Base-by-base conservation (phyloP, 2,113 vertebrate genomes). In the Phrynosoma platyrhinos region DNA sequence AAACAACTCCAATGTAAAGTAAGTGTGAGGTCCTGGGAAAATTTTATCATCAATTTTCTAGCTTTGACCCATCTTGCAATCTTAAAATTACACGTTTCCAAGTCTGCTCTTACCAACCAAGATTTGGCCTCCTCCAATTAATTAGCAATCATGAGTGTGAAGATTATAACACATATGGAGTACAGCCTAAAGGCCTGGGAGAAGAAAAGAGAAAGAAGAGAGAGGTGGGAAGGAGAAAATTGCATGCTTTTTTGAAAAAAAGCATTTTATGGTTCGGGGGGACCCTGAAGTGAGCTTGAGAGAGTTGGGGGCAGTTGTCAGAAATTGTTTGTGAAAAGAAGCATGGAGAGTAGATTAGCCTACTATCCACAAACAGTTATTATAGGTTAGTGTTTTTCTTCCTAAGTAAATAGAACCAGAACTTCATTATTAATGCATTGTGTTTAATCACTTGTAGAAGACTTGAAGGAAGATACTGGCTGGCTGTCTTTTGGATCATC, bases 371-470 rank as follows among this genome's bases (percentile, higher is more conserved):
- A 69, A 69, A 58, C 23, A 80, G n/a, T 71, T 69, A 52, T 79
- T 71, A 69, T 40, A 85, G 13, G 16, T 55, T 68, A 53, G n/a
- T 32, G 7, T 69, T 86, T 25, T 42, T 79, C 47, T 69, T 55
- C 25, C 9, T n/a, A 79, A 71, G 64, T 79, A 93, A 95, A 89
- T 5, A 83, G n/a, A 91, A 80, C 21, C 16, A 3, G 69, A 79
- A 74, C 53, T 55, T 84, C 68, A 2, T 80, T 81, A 75, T 30
- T 64, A 92, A 82, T 4, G 40, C 32, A 21, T 84, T 83, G 86
- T 25, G 52, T 62, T 3, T 64, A 77, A 53, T 79, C 79, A 76
- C 88, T 90, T 52, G 20, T 80, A 80, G 52, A 40, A 91, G 18
- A 76, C 27, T 72, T 27, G 66, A 6, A 80, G 7, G 21, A 74